Percentiles rank a stretch among this genome's conserved stretches.
phyloP scores from a whole-genome alignment of 2,888 invertebrate species.

The Diplazon laetatorius region DNA sequence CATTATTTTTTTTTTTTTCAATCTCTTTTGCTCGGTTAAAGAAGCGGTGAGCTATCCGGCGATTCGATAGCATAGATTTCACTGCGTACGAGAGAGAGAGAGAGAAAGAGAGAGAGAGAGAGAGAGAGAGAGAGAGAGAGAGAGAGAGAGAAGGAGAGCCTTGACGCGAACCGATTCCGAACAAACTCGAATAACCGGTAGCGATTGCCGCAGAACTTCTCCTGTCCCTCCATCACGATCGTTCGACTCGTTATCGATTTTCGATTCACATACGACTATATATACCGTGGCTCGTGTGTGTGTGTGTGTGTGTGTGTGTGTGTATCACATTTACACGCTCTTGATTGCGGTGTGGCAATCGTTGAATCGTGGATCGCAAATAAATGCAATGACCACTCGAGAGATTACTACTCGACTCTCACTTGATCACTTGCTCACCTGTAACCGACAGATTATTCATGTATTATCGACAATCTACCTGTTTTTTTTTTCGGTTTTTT shows the following conservation, averaged over 20 bases:
- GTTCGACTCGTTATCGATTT: slow-evolving; percentile 58
- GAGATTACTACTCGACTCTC: slow-evolving; percentile 40
- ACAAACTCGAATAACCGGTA: slow-evolving; percentile 33
- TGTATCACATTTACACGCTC: neutral
- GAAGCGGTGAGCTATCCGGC: slow-evolving; percentile 54
- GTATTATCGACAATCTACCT: no score
- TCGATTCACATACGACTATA: no score
- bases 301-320: no score
- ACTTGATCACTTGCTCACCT: neutral
- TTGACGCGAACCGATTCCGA: slow-evolving; percentile 40
- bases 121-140: no score
- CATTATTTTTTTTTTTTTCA: neutral
- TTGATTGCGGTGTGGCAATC: slow-evolving; percentile 22
- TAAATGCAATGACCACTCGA: slow-evolving; percentile 54
- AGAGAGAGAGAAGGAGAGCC: no score
- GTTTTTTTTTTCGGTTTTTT: no score
- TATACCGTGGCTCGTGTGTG: no score
- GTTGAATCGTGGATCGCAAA: slow-evolving; percentile 46
- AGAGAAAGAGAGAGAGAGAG: no score
- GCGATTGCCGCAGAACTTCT: slow-evolving; percentile 7
- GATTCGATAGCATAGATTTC: slow-evolving; percentile 57
- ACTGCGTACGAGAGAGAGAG: no score
- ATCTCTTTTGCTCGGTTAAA: slow-evolving; percentile 17
- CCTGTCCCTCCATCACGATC: slow-evolving; percentile 48
- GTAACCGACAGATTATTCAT: no score